phyloP scores from a whole-genome alignment of 2,113 vertebrate species.

The Sterrhoptilus dennistouni region DNA sequence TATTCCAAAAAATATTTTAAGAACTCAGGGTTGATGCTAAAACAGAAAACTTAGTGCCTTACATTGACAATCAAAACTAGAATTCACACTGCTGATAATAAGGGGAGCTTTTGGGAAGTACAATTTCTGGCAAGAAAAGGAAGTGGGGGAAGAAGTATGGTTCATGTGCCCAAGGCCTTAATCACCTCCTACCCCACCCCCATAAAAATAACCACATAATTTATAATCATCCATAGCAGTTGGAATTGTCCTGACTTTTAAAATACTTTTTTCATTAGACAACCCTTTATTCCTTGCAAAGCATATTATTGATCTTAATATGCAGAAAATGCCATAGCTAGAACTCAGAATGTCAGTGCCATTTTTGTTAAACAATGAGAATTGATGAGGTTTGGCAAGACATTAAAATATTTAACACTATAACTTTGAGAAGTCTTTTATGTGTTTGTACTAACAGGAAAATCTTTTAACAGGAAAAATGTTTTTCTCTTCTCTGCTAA shows the following conservation, averaged over 20 bases:
- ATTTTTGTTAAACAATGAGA: slow-evolving; percentile 53
- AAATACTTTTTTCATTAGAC: slow-evolving; percentile 52
- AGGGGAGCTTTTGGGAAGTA: background rate
- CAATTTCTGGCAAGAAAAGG: background rate
- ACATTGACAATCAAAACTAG: background rate
- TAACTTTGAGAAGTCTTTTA: slow-evolving; percentile 36
- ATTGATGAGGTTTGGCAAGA: slow-evolving; percentile 59
- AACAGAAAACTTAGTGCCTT: background rate
- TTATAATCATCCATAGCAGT: slow-evolving; percentile 18
- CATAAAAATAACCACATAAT: slow-evolving; percentile 17
- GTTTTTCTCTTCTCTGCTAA: background rate
- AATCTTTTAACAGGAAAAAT: slow-evolving; percentile 49
- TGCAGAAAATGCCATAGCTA: slow-evolving; percentile 27
- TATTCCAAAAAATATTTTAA: background rate
- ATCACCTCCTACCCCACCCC: background rate
- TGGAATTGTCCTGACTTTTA: slow-evolving; percentile 34
- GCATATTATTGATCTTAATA: slow-evolving; percentile 56
- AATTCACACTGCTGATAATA: background rate
- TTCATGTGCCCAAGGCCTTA: background rate
- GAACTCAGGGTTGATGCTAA: background rate
- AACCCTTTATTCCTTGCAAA: slow-evolving; percentile 21
- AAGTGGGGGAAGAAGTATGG: background rate
- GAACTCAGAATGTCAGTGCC: background rate
- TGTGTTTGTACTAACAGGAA: slow-evolving; percentile 33
- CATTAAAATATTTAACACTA: slow-evolving; percentile 44